Evolutionary conservation across 2,113 vertebrate species (phyloP).

Genomic region (Arenaria interpres): DNA sequence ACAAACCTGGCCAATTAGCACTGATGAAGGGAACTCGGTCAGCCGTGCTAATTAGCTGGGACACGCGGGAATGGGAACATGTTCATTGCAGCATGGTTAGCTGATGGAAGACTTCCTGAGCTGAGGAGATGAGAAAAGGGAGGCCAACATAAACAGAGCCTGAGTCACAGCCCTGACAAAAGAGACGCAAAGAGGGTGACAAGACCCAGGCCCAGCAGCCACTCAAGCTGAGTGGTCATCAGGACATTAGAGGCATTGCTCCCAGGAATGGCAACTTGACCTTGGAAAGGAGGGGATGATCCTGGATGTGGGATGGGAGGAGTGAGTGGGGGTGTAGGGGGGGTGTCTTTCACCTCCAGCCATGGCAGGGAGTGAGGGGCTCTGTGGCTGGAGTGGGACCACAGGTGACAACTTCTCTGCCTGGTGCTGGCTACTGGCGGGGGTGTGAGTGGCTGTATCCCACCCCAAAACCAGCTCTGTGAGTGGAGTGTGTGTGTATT

Average conservation of each 20-base stretch:
- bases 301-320: not conserved
- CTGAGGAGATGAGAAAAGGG: not conserved
- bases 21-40: not conserved
- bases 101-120: not conserved
- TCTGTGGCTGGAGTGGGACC: not conserved
- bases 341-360: not conserved
- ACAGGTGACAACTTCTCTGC: accelerated
- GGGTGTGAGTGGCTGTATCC: not conserved
- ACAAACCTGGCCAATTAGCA: not conserved
- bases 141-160: not conserved
- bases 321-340: accelerated
- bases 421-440: not conserved
- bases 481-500: not conserved
- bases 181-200: not conserved
- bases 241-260: accelerated
- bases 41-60: not conserved
- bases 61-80: not conserved
- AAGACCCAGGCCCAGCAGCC: accelerated
- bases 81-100: not conserved
- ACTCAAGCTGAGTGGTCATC: accelerated
- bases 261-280: accelerated
- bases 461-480: too few relatives aligned
- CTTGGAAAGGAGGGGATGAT: not conserved
- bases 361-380: accelerated
- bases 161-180: not conserved